Evolutionary conservation across 1,140 invertebrate species (phyloP), one percentile per base, ranked within the genome.

Genomic region (Acyrthosiphon pisum): DNA sequence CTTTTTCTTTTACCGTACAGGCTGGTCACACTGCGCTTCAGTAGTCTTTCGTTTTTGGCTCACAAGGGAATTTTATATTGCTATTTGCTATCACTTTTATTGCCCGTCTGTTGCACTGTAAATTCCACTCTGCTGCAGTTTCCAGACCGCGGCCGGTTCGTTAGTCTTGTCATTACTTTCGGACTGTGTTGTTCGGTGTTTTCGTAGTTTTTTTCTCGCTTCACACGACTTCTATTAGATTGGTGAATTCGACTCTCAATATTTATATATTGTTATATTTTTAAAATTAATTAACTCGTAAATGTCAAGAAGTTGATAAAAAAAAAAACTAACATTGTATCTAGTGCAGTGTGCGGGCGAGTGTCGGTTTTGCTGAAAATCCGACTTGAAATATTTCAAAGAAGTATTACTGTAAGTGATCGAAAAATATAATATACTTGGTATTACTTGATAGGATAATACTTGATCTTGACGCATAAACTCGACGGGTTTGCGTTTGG

Each of bases 21-120:
- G 1, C 53, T 50, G 88, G 88, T 56, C 48, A 89, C 88, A 89
- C 88, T 89, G 88, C 37, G 50, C 23, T 22, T 22, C 22, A 0
- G n/a, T 26, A n/a, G n/a, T 88, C 11, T 23, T 53, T 7, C 14
- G 30, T 48, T 30, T n/a, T 50, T 56, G 50, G 23, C 8, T 41
- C 9, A 26, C 30, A 6, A 8, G 89, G 53, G 53, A 60, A 90
- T 68, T 48, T 90, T 68, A 68, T n/a, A 4, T 44, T 20, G 37
- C 53, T 90, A 90, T 90, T 44, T 20, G 53, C 53, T 90, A 90
- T 90, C 89, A 68, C 37, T 68, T 68, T 90, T 90, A 90, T 90
- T 90, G 89, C 23, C 56, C 89, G 37, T 68, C 89, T 90, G 89
- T 90, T 90, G 89, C 53, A 90, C 89, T 90, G 53, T 90, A 68